Evolutionary conservation across 2,797 vertebrate species (phyloP).

Genomic region (Eupleurogrammus muticus): DNA sequence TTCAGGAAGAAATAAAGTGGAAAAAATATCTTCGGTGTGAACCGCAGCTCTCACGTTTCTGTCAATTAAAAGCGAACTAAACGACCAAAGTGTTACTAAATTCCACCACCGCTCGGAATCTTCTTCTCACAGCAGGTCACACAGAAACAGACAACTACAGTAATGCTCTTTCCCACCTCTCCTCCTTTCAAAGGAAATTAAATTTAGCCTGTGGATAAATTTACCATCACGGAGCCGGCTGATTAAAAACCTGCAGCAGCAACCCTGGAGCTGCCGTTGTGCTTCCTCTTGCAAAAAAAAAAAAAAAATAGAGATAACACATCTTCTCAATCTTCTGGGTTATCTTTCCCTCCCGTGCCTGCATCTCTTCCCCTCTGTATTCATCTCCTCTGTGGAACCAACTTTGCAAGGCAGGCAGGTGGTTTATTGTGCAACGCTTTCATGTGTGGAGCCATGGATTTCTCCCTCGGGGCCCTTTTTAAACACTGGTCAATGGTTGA

Average conservation of each 20-base stretch:
- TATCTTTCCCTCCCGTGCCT: slow-evolving; percentile 21
- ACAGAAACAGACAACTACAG: slow-evolving; percentile 14
- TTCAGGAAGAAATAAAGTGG: not conserved
- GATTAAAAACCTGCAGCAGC: slow-evolving; percentile 36
- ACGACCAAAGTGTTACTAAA: not conserved
- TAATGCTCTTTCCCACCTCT: slow-evolving; percentile 42
- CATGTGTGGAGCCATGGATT: slow-evolving; percentile 39
- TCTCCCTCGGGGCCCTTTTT: slow-evolving; percentile 21
- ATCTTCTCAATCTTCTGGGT: slow-evolving; percentile 30
- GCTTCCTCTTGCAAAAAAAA: slow-evolving; percentile 38
- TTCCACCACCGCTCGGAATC: slow-evolving; percentile 5
- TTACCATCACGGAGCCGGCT: slow-evolving; percentile 50
- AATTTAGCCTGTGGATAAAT: slow-evolving; percentile 61
- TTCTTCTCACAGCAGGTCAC: slow-evolving; percentile 12
- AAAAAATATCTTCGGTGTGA: slow-evolving; percentile 3
- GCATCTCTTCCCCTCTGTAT: slow-evolving; percentile 36
- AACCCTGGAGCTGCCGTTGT: slow-evolving; percentile 56
- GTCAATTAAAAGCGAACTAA: slow-evolving; percentile 34
- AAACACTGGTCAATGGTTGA: slow-evolving; percentile 16
- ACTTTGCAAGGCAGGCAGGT: slow-evolving; percentile 60
- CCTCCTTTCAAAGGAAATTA: slow-evolving; percentile 70
- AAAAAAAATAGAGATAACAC: slow-evolving; percentile 58
- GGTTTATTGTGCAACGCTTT: slow-evolving; percentile 35
- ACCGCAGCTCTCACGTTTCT: slow-evolving; percentile 7
- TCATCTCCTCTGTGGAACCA: slow-evolving; percentile 63